phyloP scores from a whole-genome alignment of 2,797 vertebrate species.

The Antrozous pallidus region DNA sequence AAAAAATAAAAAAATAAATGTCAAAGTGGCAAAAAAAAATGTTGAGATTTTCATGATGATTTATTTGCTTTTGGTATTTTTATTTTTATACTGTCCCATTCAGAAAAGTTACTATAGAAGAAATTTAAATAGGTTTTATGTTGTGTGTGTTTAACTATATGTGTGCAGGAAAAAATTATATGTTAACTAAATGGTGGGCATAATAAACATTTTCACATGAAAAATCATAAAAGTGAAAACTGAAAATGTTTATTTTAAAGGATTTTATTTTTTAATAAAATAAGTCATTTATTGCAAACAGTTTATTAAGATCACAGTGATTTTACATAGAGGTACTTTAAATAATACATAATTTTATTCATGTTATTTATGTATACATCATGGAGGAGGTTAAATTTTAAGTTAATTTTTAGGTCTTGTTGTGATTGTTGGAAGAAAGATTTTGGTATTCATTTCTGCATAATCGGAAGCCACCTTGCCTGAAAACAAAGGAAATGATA shows the following conservation, averaged over 20 bases:
- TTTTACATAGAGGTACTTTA: constrained; percentile 51
- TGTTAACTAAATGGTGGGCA: background rate
- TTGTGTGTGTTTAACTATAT: background rate
- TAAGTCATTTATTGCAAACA: constrained; percentile 25
- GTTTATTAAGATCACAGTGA: constrained; percentile 50
- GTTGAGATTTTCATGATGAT: background rate
- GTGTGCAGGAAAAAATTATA: background rate
- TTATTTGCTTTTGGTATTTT: background rate
- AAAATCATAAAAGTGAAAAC: constrained; percentile 40
- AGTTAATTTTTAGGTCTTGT: background rate
- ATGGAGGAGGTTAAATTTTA: constrained; percentile 17
- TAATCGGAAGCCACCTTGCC: constrained; percentile 39
- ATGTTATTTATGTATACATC: background rate
- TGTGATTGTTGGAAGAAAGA: background rate
- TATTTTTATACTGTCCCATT: constrained; percentile 26
- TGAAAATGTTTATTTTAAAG: constrained; percentile 41
- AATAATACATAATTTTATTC: constrained; percentile 67
- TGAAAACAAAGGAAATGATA: constrained; percentile 43
- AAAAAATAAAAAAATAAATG: too few relatives aligned
- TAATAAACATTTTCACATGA: constrained; percentile 15
- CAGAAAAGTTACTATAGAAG: background rate
- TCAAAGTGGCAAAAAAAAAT: too few relatives aligned
- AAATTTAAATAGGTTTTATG: constrained; percentile 41
- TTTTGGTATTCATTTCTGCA: background rate
- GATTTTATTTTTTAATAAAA: constrained; percentile 51